These are phyloP conservation scores for Manis pentadactyla DNA, from an alignment of 2,797 vertebrate genomes.

Conservation along the genomic window DNA sequence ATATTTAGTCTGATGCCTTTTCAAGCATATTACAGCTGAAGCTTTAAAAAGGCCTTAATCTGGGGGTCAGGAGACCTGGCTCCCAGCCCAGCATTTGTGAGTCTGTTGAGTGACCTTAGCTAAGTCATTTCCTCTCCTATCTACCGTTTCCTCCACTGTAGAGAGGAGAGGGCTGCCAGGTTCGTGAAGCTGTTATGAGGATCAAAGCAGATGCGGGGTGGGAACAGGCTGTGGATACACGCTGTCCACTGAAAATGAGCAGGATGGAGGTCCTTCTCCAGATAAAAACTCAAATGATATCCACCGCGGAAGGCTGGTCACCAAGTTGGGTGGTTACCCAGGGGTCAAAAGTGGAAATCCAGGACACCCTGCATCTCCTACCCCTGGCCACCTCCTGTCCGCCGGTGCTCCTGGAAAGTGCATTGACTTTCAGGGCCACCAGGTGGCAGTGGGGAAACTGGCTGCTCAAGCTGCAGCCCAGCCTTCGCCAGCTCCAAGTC, in stretches of 20 bases:
- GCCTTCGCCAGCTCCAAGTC: background rate
- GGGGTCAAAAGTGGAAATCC: background rate
- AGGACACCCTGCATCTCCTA: background rate
- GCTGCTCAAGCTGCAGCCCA: background rate
- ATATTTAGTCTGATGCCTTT: background rate
- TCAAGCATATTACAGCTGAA: background rate
- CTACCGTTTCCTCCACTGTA: background rate
- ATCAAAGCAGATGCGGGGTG: background rate
- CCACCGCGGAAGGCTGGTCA: background rate
- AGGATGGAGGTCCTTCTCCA: background rate
- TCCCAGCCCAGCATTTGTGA: background rate
- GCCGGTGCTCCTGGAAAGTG: background rate
- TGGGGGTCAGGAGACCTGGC: background rate
- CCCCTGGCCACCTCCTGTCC: too few species aligned
- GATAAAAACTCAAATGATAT: background rate
- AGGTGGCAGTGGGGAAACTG: conserved; percentile 69
- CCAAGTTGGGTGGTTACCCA: too few species aligned
- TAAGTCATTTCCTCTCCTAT: conserved; percentile 6
- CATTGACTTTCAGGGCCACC: background rate
- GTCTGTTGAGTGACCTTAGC: conserved; percentile 35
- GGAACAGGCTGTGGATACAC: background rate
- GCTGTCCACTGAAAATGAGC: background rate
- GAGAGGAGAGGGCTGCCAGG: background rate
- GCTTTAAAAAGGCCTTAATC: background rate
- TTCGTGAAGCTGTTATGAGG: background rate